Evolutionary conservation across 1,140 invertebrate species (phyloP), one percentile per base, ranked within the genome.

Genomic region (Atta texana): DNA sequence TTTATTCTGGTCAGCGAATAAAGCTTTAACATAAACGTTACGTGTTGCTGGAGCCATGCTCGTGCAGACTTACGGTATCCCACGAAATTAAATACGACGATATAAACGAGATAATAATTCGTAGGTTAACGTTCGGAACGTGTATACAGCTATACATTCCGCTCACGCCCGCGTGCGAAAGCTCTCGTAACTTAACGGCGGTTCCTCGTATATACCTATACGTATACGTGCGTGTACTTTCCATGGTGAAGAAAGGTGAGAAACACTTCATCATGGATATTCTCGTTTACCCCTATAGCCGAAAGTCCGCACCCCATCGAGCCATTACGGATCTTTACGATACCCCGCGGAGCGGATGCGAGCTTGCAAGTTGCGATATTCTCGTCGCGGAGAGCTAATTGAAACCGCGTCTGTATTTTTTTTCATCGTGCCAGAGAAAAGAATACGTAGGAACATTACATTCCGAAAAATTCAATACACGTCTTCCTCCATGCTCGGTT

Each of bases 261-360:
- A 78, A 86, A 87, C 76, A 75, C 80, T 91, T 85, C 53, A 85
- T 89, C 87, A 91, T 10, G 75, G 72, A 44, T 61, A 86, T 88
- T 57, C 59, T 61, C 63, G 66, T 88, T 81, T 86, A 90, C 84
- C 21, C 59, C 63, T 68, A 64, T 6, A 12, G 21, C 53, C 84
- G 44, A 89, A 87, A 89, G 64, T 89, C 72, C 57, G 75, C 81
- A n/a, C 69, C 57, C 24, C 31, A 24, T 28, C 39, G 55, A 49
- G 72, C 86, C 86, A 91, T 92, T 90, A 87, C 61, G 53, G 77
- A 88, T 84, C 81, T 92, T 92, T 91, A 92, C 74, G 80, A 80
- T 63, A 55, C 86, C 63, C 82, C 77, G 55, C 51, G 82, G 86
- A 57, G 18, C 68, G 53, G 49, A 10, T 49, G 57, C 69, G 81